These are phyloP conservation scores for Marcusenius ussheri DNA, from an alignment of 2,113 vertebrate genomes.

Conservation along the genomic window DNA sequence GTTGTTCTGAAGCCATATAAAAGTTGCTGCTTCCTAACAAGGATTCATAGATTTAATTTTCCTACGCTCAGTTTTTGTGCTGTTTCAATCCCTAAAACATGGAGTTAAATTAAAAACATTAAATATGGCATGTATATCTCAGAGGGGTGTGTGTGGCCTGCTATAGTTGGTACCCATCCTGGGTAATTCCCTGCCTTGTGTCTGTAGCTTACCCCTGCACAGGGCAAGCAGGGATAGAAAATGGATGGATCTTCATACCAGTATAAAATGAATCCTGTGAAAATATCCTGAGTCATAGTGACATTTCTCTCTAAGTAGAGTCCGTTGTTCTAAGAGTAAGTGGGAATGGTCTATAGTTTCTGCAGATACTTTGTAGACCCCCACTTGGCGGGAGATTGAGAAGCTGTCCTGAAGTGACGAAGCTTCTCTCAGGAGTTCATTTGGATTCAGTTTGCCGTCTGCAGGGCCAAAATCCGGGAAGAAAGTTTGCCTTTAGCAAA, in stretches of 20 bases:
- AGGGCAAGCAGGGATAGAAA: background rate
- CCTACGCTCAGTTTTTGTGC: background rate
- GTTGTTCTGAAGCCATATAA: background rate
- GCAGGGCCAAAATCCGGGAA: conserved; percentile 16
- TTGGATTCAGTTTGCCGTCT: conserved; percentile 39
- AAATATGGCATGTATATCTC: background rate
- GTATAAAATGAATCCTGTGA: background rate
- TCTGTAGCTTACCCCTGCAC: background rate
- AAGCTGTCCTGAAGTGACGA: conserved; percentile 47
- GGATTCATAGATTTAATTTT: background rate
- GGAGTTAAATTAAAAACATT: background rate
- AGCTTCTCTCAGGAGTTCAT: conserved; percentile 44
- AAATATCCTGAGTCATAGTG: background rate
- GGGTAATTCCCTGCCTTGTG: background rate
- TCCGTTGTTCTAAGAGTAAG: background rate
- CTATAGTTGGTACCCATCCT: background rate
- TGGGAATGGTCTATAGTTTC: conserved; percentile 52
- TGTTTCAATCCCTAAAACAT: background rate
- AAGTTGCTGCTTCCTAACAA: background rate
- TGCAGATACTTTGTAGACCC: conserved; percentile 69
- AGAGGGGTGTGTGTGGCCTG: background rate
- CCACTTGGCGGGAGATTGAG: conserved; percentile 60
- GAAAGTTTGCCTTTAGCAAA: background rate
- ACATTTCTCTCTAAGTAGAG: background rate
- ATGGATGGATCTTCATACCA: background rate